Conservation (phyloP, 2,888 invertebrate species). For the Caradrina clavipalpis region DNA sequence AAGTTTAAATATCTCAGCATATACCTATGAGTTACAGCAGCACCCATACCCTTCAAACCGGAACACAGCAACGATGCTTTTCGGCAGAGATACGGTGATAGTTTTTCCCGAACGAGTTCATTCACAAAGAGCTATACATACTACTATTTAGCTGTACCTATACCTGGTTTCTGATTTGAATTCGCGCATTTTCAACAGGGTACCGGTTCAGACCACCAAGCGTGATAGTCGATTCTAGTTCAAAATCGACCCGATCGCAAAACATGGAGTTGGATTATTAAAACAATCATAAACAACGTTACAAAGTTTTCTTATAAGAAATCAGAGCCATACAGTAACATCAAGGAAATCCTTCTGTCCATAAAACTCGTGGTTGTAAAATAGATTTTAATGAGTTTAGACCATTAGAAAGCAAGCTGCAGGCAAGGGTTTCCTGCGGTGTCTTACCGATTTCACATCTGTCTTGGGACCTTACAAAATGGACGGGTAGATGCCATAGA, state of each 20-base stretch:
- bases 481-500: background rate
- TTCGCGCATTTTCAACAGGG: no score
- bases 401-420: conserved; percentile 43
- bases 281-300: no score
- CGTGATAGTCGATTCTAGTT: background rate
- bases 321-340: background rate
- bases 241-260: background rate
- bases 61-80: no score
- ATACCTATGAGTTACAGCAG: no score
- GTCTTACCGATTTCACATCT: conserved; percentile 1
- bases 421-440: conserved; percentile 28
- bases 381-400: conserved; percentile 41
- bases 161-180: no score
- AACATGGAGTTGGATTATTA: background rate
- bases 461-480: background rate
- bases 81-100: no score
- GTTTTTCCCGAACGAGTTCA: no score
- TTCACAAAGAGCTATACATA: no score
- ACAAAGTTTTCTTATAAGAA: conserved; percentile 6
- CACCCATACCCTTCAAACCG: no score
- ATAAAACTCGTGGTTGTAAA: conserved; percentile 29
- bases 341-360: conserved; percentile 41
- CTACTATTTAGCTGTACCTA: no score
- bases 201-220: background rate
- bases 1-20: no score